Evolutionary conservation across 2,113 vertebrate genomes (phyloP).

Genomic region (Campylomormyrus numenius): DNA sequence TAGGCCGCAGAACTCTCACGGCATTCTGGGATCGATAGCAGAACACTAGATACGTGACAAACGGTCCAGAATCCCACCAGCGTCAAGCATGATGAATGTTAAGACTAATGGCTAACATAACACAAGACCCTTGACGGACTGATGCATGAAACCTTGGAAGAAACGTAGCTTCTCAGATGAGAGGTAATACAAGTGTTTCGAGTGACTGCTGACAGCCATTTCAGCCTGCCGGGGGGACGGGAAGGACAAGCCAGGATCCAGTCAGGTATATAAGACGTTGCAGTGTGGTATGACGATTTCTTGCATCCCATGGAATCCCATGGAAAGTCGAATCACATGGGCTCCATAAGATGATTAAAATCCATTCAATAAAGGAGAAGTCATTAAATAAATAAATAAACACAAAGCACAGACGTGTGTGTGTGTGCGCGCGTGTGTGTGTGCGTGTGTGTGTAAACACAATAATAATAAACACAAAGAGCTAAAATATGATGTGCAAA

Average conservation of each 20-base stretch:
- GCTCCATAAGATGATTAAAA: background rate
- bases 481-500: background rate
- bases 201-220: background rate
- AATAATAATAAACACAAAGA: background rate
- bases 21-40: constrained; percentile 51
- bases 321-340: background rate
- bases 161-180: background rate
- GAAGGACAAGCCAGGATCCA: background rate
- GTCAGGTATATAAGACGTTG: background rate
- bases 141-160: background rate
- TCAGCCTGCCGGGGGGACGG: background rate
- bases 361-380: background rate
- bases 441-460: too few species aligned
- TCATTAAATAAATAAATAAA: background rate
- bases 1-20: constrained; percentile 40
- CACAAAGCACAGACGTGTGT: too few species aligned
- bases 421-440: too few species aligned
- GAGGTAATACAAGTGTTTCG: background rate
- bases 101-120: background rate
- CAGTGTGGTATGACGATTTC: background rate
- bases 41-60: constrained; percentile 49
- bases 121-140: background rate
- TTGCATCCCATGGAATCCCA: background rate
- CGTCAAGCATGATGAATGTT: background rate
- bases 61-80: constrained; percentile 19